A percentile compares a stretch with the other conserved stretches of the same genome.
Evolutionary conservation across 2,888 invertebrate species (phyloP).

Genomic region (Ophion obscuratus): DNA sequence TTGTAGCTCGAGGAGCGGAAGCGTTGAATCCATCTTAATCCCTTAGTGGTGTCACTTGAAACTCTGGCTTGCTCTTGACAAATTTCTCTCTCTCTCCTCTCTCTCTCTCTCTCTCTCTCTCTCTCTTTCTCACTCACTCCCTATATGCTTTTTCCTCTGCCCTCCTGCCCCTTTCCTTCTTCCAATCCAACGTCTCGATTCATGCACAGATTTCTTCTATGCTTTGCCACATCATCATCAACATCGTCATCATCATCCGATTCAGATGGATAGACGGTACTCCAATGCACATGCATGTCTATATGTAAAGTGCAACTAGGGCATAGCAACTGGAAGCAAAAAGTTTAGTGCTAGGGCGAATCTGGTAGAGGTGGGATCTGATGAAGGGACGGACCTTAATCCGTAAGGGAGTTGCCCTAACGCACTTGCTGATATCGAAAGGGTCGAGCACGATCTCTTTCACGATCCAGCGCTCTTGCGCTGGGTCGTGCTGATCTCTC

Average conservation of each 20-base stretch:
- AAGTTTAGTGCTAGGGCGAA: background rate
- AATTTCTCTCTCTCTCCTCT: conserved; percentile 5
- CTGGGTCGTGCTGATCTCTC: too few relatives aligned
- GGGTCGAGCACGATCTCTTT: conserved; percentile 55
- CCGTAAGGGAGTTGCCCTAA: conserved; percentile 54
- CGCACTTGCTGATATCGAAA: conserved; percentile 66
- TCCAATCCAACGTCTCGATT: background rate
- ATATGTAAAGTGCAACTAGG: conserved; percentile 5
- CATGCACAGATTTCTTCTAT: background rate
- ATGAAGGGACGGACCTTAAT: conserved; percentile 56
- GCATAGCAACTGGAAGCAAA: conserved; percentile 10
- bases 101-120: conserved; percentile 10
- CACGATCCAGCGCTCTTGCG: conserved; percentile 46
- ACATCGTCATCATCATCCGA: background rate
- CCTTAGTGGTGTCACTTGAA: conserved; percentile 52
- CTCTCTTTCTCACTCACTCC: background rate
- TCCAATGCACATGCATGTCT: background rate
- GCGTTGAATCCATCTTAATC: conserved; percentile 65
- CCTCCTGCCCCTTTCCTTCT: background rate
- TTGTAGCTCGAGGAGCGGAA: conserved; percentile 35
- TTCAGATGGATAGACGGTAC: background rate
- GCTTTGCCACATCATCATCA: background rate
- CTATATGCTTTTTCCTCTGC: background rate
- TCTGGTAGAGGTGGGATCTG: conserved; percentile 1
- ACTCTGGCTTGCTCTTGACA: conserved; percentile 48